phyloP scores from a whole-genome alignment of 2,888 invertebrate species.

The Acanthosepion pharaonis region DNA sequence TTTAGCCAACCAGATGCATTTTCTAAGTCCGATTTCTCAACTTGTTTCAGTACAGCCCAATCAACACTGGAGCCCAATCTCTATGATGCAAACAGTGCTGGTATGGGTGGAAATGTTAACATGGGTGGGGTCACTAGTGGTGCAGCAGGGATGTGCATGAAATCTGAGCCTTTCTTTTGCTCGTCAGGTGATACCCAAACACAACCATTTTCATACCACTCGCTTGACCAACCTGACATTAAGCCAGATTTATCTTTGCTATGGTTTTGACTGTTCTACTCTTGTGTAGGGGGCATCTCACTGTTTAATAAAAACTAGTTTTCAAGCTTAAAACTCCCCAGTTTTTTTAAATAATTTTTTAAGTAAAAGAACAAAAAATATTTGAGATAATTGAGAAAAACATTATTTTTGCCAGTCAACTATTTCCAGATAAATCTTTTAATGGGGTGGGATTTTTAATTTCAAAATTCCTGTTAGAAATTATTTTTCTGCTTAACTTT shows the following conservation, averaged over 20 bases:
- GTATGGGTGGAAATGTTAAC: neutral
- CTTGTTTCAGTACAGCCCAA: constrained; percentile 38
- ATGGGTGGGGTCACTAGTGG: neutral
- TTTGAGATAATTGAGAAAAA: too few relatives aligned
- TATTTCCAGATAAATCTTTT: too few relatives aligned
- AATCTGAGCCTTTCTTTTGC: constrained; percentile 38
- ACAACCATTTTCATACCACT: constrained; percentile 22
- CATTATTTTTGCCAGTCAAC: too few relatives aligned
- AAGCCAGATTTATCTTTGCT: constrained; percentile 40
- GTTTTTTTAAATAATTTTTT: neutral
- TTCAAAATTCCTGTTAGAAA: too few relatives aligned
- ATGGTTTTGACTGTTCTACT: constrained; percentile 41
- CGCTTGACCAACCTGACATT: constrained; percentile 25
- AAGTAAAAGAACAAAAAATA: too few relatives aligned
- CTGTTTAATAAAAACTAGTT: constrained; percentile 4
- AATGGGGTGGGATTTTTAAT: too few relatives aligned
- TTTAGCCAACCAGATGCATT: constrained; percentile 24
- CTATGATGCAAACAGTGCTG: neutral
- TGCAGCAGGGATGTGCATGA: constrained; percentile 36
- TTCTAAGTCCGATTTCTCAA: constrained; percentile 38
- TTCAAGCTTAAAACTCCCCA: neutral
- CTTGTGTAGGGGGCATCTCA: neutral
- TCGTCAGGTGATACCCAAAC: constrained; percentile 37
- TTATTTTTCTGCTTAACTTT: too few relatives aligned
- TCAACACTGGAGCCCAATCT: constrained; percentile 7